A percentile compares a stretch with the other conserved stretches of the same genome.
Evolutionary conservation across 2,113 vertebrate species (phyloP).

Genomic region (Rynchops niger): DNA sequence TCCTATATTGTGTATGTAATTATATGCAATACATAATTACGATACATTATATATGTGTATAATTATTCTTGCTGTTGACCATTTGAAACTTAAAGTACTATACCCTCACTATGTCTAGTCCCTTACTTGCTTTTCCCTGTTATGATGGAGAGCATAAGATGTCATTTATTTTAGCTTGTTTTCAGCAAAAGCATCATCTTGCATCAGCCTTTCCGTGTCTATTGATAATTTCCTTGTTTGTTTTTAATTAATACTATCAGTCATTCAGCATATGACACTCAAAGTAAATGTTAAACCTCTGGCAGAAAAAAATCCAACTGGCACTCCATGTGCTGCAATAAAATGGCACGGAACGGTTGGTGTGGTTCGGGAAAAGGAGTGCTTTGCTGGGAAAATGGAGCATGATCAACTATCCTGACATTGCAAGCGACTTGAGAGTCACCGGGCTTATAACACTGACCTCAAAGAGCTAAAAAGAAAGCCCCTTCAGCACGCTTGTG

Average conservation of each 20-base stretch:
- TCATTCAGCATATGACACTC: neutral
- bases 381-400: neutral
- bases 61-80: neutral
- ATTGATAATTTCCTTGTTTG: slow-evolving; percentile 24
- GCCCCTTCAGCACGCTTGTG: accelerated
- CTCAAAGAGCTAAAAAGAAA: neutral
- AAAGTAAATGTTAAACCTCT: slow-evolving; percentile 54
- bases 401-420: neutral
- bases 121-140: neutral
- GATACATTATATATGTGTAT: neutral
- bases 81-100: neutral
- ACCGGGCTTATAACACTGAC: neutral
- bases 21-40: neutral
- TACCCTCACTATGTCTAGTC: neutral
- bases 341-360: neutral
- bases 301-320: neutral
- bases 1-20: neutral
- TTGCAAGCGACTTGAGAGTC: neutral
- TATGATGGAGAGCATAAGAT: accelerated
- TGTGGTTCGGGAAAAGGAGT: neutral
- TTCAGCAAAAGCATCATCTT: neutral
- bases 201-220: neutral
- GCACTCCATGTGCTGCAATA: neutral
- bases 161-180: neutral
- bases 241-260: slow-evolving; percentile 55